Evolutionary conservation across 1,140 invertebrate species (phyloP).

Genomic region (Panagrolaimus sp.): DNA sequence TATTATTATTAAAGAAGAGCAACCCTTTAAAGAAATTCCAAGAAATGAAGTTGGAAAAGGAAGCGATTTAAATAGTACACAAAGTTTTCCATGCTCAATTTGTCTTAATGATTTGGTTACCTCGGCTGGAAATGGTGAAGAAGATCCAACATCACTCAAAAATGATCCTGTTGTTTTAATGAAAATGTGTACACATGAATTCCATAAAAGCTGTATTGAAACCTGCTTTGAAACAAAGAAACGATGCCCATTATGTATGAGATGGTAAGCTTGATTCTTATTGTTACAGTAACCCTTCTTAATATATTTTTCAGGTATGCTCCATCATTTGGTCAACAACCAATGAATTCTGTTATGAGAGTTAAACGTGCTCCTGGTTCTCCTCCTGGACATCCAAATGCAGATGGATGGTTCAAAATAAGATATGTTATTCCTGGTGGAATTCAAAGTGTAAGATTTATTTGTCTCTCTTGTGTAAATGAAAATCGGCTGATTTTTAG

Average conservation of each 20-base stretch:
- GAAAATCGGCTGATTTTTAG: background rate
- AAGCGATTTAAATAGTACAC: too few species aligned
- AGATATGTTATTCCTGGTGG: conserved; percentile 21
- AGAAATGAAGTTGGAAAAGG: too few species aligned
- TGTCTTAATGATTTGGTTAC: conserved; percentile 23
- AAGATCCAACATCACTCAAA: conserved; percentile 8
- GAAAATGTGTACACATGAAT: conserved; percentile 24
- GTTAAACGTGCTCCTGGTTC: background rate
- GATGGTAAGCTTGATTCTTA: background rate
- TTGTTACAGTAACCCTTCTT: background rate
- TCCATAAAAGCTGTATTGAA: conserved; percentile 28
- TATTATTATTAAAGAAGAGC: too few species aligned
- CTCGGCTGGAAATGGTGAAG: background rate
- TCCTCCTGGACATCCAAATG: conserved; percentile 12
- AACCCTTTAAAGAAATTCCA: too few species aligned
- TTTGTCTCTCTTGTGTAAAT: background rate
- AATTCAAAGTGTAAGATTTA: conserved; percentile 22
- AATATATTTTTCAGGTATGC: conserved; percentile 12
- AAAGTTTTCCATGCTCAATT: conserved; percentile 22
- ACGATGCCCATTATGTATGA: conserved; percentile 34
- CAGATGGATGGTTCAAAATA: conserved; percentile 16
- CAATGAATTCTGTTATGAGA: conserved; percentile 14
- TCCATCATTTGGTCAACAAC: conserved; percentile 5
- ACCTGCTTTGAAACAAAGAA: conserved; percentile 22
- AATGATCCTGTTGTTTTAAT: conserved; percentile 21